phyloP scores from a whole-genome alignment of 2,113 vertebrate genomes.

The Erythrolamprus reginae region DNA sequence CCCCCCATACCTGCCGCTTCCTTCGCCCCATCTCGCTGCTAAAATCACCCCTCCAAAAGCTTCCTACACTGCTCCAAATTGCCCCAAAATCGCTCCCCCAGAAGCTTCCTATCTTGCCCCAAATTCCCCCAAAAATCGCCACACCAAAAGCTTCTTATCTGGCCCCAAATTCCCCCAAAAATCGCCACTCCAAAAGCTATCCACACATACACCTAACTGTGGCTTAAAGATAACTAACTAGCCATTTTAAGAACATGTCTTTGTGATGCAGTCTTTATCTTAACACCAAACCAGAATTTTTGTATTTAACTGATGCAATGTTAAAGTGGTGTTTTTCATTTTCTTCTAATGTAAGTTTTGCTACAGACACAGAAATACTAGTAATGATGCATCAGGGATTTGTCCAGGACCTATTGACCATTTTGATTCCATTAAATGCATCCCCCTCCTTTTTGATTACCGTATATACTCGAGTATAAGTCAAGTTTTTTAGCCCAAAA shows the following conservation, averaged over 20 bases:
- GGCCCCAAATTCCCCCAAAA: too few relatives aligned
- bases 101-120: too few relatives aligned
- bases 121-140: too few relatives aligned
- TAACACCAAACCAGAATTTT: neutral
- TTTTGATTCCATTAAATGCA: neutral
- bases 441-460: neutral
- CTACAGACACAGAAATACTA: neutral
- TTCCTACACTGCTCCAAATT: too few relatives aligned
- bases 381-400: neutral
- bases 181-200: too few relatives aligned
- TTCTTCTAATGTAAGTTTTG: neutral
- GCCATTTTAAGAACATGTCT: neutral
- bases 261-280: neutral
- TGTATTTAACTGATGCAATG: neutral
- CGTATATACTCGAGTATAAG: too few relatives aligned
- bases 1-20: too few relatives aligned
- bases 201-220: neutral
- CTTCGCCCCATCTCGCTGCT: too few relatives aligned
- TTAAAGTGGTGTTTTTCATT: neutral
- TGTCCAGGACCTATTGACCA: neutral
- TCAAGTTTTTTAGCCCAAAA: too few relatives aligned
- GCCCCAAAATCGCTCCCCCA: too few relatives aligned
- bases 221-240: neutral
- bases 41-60: too few relatives aligned
- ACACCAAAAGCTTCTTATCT: too few relatives aligned